Evolutionary conservation across 2,113 vertebrate species (phyloP).

Genomic region (Pantherophis guttatus): DNA sequence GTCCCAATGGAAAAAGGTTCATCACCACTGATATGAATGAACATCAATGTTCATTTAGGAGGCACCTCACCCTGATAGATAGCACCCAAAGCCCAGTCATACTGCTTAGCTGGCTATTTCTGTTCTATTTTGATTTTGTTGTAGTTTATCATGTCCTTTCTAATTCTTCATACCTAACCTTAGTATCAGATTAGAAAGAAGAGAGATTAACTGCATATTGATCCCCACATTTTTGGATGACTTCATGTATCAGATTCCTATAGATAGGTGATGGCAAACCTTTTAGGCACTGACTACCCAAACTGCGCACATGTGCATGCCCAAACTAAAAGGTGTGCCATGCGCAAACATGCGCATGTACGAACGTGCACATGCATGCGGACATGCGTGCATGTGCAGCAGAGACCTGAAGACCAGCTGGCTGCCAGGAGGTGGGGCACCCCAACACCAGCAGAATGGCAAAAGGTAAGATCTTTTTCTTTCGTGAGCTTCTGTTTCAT

Average conservation of each 20-base stretch:
- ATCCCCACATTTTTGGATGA: not conserved
- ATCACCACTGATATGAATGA: not conserved
- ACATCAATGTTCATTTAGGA: too few species aligned
- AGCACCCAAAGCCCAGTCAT: not conserved
- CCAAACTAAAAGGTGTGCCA: too few species aligned
- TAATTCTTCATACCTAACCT: not conserved
- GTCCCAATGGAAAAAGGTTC: not conserved
- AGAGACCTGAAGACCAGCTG: too few species aligned
- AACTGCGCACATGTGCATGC: too few species aligned
- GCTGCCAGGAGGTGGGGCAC: too few species aligned
- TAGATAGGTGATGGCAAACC: not conserved
- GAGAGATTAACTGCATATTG: not conserved
- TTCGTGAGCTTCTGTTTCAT: too few species aligned
- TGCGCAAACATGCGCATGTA: too few species aligned
- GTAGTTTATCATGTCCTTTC: not conserved
- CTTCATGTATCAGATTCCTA: not conserved
- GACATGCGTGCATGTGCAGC: too few species aligned
- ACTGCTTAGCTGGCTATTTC: not conserved
- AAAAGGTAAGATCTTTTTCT: too few species aligned
- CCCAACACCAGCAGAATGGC: too few species aligned
- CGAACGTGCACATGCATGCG: too few species aligned
- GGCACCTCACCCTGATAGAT: not conserved
- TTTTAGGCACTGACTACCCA: too few species aligned
- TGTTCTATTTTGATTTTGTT: not conserved
- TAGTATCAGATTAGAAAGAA: not conserved